A percentile compares a stretch with the other conserved stretches of the same genome.
Conservation (phyloP, 2,888 invertebrate species). For the Poecilus cupreus region DNA sequence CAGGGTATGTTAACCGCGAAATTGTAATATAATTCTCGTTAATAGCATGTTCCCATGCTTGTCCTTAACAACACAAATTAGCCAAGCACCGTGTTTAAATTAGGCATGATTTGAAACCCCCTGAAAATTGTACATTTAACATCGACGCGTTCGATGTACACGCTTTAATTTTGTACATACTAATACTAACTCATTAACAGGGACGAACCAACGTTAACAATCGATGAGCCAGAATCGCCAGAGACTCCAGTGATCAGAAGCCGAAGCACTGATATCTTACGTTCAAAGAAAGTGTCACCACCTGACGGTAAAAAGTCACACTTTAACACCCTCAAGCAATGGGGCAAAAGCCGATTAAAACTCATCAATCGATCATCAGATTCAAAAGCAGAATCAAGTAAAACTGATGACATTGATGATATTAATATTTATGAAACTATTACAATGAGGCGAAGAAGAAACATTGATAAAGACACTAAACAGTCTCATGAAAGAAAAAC, state of each 20-base stretch:
- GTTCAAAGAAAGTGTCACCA: slow-evolving; percentile 79
- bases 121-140: slow-evolving; percentile 11
- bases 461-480: slow-evolving; percentile 78
- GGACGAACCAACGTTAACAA: slow-evolving; percentile 68
- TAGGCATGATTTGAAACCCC: slow-evolving; percentile 30
- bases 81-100: not conserved
- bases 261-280: slow-evolving; percentile 85
- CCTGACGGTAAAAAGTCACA: slow-evolving; percentile 80
- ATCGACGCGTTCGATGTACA: not conserved
- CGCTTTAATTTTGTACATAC: slow-evolving; percentile 57
- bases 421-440: slow-evolving; percentile 81
- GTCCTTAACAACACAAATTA: slow-evolving; percentile 1
- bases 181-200: slow-evolving; percentile 64
- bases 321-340: slow-evolving; percentile 88
- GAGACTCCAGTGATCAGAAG: slow-evolving; percentile 79
- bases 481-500: slow-evolving; percentile 69
- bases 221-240: slow-evolving; percentile 73
- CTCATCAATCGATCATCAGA: slow-evolving; percentile 82
- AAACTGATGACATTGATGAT: slow-evolving; percentile 76
- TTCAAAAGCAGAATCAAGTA: slow-evolving; percentile 74
- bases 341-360: slow-evolving; percentile 87
- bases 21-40: not conserved
- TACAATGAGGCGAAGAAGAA: slow-evolving; percentile 78
- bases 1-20: slow-evolving; percentile 77
- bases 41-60: slow-evolving; percentile 26